phyloP scores from a whole-genome alignment of 2,113 vertebrate species.

The Benitochromis conjunctus region DNA sequence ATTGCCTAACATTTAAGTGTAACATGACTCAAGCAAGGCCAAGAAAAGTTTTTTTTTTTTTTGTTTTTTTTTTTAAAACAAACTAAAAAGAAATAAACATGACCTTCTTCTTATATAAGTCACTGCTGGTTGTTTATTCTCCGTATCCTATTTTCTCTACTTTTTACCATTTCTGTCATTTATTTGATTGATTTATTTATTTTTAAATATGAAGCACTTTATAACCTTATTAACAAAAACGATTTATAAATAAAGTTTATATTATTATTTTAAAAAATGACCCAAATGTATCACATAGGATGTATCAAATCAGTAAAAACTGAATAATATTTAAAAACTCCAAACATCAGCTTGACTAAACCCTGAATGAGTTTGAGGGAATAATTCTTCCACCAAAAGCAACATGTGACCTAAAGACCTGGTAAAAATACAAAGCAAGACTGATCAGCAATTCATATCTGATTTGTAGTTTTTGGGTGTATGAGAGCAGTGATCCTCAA shows the following conservation, averaged over 20 bases:
- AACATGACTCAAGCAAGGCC: neutral
- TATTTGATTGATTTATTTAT: neutral
- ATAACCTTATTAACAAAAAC: neutral
- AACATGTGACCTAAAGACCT: constrained; percentile 18
- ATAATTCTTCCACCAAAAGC: constrained; percentile 43
- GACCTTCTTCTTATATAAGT: neutral
- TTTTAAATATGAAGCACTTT: neutral
- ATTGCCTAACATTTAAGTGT: neutral
- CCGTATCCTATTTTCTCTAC: neutral
- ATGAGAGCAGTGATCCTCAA: neutral
- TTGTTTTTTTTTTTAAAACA: neutral
- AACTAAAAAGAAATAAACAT: neutral
- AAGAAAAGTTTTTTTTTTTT: neutral
- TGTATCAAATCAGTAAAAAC: neutral
- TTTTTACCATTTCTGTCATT: neutral
- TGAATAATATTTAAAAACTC: neutral
- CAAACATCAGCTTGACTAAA: neutral
- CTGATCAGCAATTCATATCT: neutral
- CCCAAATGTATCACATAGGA: neutral
- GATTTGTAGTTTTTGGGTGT: neutral
- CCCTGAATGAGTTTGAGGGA: neutral
- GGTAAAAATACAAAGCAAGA: neutral
- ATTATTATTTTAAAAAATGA: neutral
- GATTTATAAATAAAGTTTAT: neutral
- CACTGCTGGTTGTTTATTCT: neutral